These are phyloP conservation scores for Malaclemys terrapin DNA, from an alignment of 2,113 vertebrate species.

Conservation along the genomic window DNA sequence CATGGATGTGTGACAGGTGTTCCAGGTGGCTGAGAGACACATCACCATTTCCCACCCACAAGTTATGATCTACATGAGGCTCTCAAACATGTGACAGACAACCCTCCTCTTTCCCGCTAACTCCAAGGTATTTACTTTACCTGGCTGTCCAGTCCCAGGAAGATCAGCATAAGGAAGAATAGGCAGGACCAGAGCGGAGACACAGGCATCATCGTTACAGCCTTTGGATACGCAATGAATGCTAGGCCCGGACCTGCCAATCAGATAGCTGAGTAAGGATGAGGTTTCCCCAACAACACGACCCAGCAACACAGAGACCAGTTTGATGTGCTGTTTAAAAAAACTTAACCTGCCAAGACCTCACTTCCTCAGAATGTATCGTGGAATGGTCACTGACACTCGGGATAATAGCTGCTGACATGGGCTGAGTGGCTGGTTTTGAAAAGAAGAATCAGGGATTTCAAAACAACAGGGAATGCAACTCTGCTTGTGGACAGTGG, in stretches of 20 bases:
- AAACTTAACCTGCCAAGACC: neutral
- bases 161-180: constrained; percentile 94
- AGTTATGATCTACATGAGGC: fast-evolving
- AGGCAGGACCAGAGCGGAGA: constrained; percentile 92
- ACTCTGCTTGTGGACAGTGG: neutral
- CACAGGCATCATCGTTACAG: constrained; percentile 88
- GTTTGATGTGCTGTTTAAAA: neutral
- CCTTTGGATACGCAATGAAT: constrained; percentile 89
- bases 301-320: neutral
- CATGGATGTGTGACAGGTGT: neutral
- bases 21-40: neutral
- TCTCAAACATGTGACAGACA: neutral
- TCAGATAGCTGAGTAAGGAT: neutral
- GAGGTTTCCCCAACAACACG: neutral
- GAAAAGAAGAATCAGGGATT: neutral
- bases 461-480: neutral
- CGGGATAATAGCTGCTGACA: neutral
- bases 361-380: neutral
- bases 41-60: neutral
- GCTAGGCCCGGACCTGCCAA: constrained; percentile 88
- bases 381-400: too few relatives aligned
- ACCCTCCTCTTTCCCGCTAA: too few relatives aligned
- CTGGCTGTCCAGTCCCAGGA: constrained; percentile 93
- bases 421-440: neutral
- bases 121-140: constrained; percentile 63